phyloP scores from a whole-genome alignment of 2,113 vertebrate species.

The Aleadryas rufinucha region DNA sequence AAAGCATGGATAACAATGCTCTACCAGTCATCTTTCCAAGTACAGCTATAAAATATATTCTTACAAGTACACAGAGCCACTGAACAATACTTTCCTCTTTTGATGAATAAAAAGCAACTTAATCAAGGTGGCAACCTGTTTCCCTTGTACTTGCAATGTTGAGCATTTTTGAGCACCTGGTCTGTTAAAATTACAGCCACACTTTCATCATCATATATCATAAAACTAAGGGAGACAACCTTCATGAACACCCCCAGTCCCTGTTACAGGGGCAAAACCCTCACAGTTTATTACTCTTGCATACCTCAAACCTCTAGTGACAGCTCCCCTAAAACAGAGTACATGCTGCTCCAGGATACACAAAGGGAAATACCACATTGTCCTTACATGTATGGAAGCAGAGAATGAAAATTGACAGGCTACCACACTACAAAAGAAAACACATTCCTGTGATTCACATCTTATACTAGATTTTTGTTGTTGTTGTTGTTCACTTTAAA shows the following conservation, averaged over 20 bases:
- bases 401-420: not conserved
- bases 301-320: not conserved
- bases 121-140: not conserved
- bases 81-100: not conserved
- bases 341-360: not conserved
- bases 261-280: not conserved
- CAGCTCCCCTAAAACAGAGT: not conserved
- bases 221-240: not conserved
- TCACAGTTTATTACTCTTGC: not conserved
- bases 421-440: not conserved
- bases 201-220: not conserved
- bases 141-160: not conserved
- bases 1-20: not conserved
- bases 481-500: not conserved
- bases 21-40: not conserved
- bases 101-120: not conserved
- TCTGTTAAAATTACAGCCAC: not conserved
- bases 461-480: not conserved
- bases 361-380: not conserved
- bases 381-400: not conserved
- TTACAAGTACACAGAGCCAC: not conserved
- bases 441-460: not conserved
- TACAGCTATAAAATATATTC: not conserved
- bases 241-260: not conserved
- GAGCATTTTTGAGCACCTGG: not conserved